These are phyloP conservation scores for Nebria ingens DNA, from an alignment of 1,140 invertebrate genomes.

Conservation along the genomic window DNA sequence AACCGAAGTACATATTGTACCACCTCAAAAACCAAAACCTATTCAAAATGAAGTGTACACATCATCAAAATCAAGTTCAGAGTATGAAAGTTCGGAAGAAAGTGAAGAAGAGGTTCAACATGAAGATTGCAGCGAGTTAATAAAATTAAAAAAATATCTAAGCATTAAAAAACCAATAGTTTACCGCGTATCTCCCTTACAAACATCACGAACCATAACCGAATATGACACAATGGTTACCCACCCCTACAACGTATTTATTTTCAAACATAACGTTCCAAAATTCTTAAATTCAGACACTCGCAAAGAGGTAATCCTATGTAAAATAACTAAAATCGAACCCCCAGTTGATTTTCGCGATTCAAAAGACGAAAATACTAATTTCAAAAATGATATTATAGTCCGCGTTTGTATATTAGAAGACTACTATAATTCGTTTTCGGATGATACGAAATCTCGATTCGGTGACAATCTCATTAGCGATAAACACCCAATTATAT, in stretches of 20 bases:
- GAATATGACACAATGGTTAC: neutral
- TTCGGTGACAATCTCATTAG: conserved; percentile 7
- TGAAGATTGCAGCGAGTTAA: neutral
- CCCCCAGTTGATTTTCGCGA: neutral
- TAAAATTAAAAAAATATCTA: neutral
- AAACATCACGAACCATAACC: neutral
- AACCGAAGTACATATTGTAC: conserved; percentile 28
- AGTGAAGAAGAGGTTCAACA: neutral
- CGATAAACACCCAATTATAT: conserved; percentile 13
- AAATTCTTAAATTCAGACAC: neutral
- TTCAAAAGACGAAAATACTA: neutral
- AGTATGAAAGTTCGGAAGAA: neutral
- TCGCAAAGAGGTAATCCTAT: neutral
- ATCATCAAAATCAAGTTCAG: conserved; percentile 8
- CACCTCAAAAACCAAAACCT: conserved; percentile 12
- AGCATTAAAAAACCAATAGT: neutral
- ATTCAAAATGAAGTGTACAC: neutral
- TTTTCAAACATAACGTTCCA: conserved; percentile 15
- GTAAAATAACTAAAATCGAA: neutral
- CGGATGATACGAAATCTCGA: neutral
- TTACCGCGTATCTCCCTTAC: neutral
- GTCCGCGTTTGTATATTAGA: conserved; percentile 10
- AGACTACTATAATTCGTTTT: conserved; percentile 1
- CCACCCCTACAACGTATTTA: conserved; percentile 21
- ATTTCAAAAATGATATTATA: conserved; percentile 5